Evolutionary conservation across 2,888 invertebrate genomes (phyloP), one percentile per base, ranked within the genome.

Genomic region (Phlogophora meticulosa): DNA sequence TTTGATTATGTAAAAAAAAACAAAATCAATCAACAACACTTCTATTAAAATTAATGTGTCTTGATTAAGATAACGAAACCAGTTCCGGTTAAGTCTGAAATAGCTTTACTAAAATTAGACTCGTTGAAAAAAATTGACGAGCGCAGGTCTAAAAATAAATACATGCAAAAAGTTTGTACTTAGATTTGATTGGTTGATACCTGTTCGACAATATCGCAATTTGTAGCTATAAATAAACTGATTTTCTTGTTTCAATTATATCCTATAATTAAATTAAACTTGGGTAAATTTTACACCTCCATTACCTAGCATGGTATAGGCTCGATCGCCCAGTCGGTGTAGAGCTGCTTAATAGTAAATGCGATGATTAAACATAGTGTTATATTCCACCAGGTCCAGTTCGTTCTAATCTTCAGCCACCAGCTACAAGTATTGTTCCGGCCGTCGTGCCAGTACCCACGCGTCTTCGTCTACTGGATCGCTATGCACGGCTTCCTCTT

Each of bases 401-500:
- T 99, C 95, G 97, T 99, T 84, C 95, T 97, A 88, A 99, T 99
- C 89, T 98, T 99, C 95, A 96, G 96, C 57, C 99, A 99, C 94
- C 98, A 98, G 91, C 98, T 98, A 95, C 98, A 98, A 91, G 96
- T 99, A 78, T 92, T 99, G 81, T 98, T 98, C 96, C 97, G 97
- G 78, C 98, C 98, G 72, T 99, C 98, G 77, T 99, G 99, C 94
- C 97, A 98, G 90, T 99, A 99, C 94, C 99, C 99, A 9, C 97
- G 97, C 85, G 97, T 97, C 68, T 98, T 98, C 95, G 98, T 98
- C 96, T 96, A 98, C 88, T 99, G 98, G 98, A 99, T 99, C 91
- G 98, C 98, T 51, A 96, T 98, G 84, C 99, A 99, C 93, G 99
- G 99, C 68, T 96, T 99, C 85, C 96, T 99, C 90, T 99, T 99